Evolutionary conservation across 2,113 vertebrate genomes (phyloP), one percentile per base, ranked within the genome.

Genomic region (Meles meles): DNA sequence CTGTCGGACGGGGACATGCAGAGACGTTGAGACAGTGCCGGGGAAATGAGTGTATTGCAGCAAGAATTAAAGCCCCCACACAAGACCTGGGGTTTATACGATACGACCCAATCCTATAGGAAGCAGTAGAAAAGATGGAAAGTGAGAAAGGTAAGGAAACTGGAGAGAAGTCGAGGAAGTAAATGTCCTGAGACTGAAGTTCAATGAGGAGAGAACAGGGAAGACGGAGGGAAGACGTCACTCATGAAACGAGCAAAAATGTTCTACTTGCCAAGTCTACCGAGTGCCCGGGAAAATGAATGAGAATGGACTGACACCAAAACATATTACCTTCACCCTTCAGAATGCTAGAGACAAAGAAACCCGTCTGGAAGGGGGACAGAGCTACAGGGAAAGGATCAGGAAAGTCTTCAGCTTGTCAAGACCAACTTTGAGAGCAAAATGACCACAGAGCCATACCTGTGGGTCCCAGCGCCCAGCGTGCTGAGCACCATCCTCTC

Each of bases 371-470:
- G 39, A 4, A 12, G 1, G 0, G 6, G 23, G 55, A 49, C 34
- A 15, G 7, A 39, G 39, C 34, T 27, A 8, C 6, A 7, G 0
- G 5, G 4, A 7, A 10, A 25, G 49, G 65, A 2, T 8, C 2
- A 3, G 76, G 39, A 34, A 34, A 2, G 13, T 25, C 76, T 63
- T 15, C 10, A 2, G 0, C 31, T 12, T 18, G 52, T 31, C 52
- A 7, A 23, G 0, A 15, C 34, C 18, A 31, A 4, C 29, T 23
- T 7, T 34, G 44, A 34, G 42, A 9, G 34, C 10, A 9, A 6
- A 9, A 10, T 0, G 25, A 49, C 63, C 1, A 1, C 1, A 20
- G 52, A 27, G 17, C 0, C 10, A 3, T 8, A 6, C 37, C 29
- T n/a, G 72, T 21, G 2, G 57, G 13, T 23, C 6, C 49, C 20